A percentile compares a stretch with the other conserved stretches of the same genome.
These are phyloP conservation scores for Eupithecia vulgata DNA, from an alignment of 2,888 invertebrate species.

Conservation along the genomic window DNA sequence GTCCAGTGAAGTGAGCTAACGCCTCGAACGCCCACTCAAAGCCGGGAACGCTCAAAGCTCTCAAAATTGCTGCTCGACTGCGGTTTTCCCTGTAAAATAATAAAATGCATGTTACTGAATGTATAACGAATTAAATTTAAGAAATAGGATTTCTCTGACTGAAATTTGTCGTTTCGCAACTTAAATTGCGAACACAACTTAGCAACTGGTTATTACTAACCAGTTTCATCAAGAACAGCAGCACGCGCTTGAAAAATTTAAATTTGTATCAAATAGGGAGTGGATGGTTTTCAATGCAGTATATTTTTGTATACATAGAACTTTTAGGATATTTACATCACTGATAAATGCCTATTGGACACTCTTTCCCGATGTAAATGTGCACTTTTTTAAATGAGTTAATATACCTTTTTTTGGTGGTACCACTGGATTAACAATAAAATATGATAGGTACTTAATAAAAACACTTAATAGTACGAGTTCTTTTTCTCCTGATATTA, in stretches of 20 bases:
- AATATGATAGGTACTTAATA: background rate
- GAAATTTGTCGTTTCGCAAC: slow-evolving; percentile 28
- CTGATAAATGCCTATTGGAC: background rate
- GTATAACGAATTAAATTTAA: slow-evolving; percentile 32
- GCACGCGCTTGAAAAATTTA: background rate
- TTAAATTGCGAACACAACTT: slow-evolving; percentile 10
- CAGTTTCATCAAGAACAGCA: background rate
- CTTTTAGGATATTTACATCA: background rate
- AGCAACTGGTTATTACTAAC: background rate
- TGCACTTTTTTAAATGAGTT: background rate
- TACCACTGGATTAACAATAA: background rate
- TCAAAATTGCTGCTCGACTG: slow-evolving; percentile 26
- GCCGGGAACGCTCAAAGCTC: slow-evolving; percentile 30
- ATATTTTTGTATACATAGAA: background rate
- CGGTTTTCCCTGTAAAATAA: slow-evolving; percentile 33
- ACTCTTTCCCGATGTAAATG: background rate
- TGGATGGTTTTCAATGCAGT: background rate
- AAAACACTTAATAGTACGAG: background rate
- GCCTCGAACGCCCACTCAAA: slow-evolving; percentile 13
- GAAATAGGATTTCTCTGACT: slow-evolving; percentile 28
- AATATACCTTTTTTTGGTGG: background rate
- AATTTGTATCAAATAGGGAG: background rate
- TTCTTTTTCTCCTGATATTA: background rate
- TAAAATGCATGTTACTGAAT: slow-evolving; percentile 34
- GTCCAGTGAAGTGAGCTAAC: slow-evolving; percentile 10